A percentile compares a stretch with the other conserved stretches of the same genome.
Evolutionary conservation across 2,113 vertebrate species (phyloP).

Genomic region (Psittacara wagleri): DNA sequence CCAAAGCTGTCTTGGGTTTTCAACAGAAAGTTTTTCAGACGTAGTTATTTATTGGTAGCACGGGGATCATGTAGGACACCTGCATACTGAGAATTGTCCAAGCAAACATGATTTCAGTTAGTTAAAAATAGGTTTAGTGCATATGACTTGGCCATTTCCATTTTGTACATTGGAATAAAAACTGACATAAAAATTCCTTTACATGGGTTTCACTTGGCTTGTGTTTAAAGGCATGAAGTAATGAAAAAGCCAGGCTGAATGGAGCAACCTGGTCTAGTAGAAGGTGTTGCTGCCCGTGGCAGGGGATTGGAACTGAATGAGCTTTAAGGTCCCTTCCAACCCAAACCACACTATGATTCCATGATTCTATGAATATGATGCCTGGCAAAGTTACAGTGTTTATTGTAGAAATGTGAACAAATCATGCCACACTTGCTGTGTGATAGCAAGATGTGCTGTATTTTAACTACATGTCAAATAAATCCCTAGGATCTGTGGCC

Average conservation of each 20-base stretch:
- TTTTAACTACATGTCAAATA: not conserved
- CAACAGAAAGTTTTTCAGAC: not conserved
- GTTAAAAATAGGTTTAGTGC: not conserved
- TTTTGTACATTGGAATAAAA: not conserved
- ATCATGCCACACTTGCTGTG: not conserved
- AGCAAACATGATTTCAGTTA: not conserved
- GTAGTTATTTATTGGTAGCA: not conserved
- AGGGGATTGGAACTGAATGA: not conserved
- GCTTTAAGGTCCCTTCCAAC: not conserved
- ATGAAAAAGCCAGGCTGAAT: not conserved
- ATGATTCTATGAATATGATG: not conserved
- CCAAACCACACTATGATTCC: not conserved
- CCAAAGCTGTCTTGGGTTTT: rapidly evolving
- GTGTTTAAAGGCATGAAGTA: not conserved
- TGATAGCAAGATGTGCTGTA: not conserved
- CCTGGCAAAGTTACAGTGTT: not conserved
- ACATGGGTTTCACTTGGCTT: not conserved
- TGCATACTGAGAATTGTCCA: not conserved
- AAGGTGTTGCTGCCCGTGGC: not conserved
- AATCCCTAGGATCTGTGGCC: not conserved
- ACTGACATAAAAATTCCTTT: not conserved
- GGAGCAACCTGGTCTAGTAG: not conserved
- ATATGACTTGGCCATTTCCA: rapidly evolving
- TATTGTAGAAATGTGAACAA: not conserved
- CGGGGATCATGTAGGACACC: not conserved